Evolutionary conservation across 2,888 invertebrate genomes (phyloP).

Genomic region (Eupithecia inturbata): DNA sequence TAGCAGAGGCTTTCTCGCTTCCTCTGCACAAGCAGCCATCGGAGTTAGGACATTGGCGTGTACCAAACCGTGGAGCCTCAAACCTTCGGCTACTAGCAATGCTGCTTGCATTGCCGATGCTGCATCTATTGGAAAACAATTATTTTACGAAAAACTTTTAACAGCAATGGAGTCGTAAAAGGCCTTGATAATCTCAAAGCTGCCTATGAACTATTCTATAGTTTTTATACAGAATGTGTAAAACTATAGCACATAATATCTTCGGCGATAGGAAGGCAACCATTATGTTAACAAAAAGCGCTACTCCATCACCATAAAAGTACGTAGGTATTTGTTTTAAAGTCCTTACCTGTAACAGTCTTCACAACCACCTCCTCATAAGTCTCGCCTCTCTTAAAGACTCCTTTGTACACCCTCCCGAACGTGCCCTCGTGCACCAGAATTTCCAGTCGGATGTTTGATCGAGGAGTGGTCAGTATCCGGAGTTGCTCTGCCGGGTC

Average conservation of each 20-base stretch:
- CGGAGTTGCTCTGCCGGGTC: conserved; percentile 86
- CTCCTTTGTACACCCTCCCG: conserved; percentile 92
- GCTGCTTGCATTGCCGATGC: conserved; percentile 89
- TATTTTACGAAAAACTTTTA: background rate
- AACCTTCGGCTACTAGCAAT: conserved; percentile 88
- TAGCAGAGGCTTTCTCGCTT: conserved; percentile 85
- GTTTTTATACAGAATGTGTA: background rate
- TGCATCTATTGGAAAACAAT: conserved; percentile 78
- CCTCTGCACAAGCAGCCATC: conserved; percentile 86
- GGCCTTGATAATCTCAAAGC: background rate
- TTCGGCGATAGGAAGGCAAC: background rate
- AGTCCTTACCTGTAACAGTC: conserved; percentile 90
- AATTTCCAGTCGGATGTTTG: conserved; percentile 84
- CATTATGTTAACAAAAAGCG: background rate
- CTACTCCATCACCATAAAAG: background rate
- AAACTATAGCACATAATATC: background rate
- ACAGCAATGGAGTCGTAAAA: background rate
- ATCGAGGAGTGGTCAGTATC: conserved; percentile 84
- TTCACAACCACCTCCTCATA: conserved; percentile 93
- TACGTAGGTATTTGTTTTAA: background rate
- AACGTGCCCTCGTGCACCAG: conserved; percentile 93
- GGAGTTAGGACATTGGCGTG: conserved; percentile 89
- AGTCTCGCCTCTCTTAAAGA: conserved; percentile 84
- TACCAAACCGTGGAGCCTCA: conserved; percentile 88
- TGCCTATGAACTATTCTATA: no score